Base-by-base conservation (phyloP, 2,888 invertebrate genomes). In the Platypus cylindrus region DNA sequence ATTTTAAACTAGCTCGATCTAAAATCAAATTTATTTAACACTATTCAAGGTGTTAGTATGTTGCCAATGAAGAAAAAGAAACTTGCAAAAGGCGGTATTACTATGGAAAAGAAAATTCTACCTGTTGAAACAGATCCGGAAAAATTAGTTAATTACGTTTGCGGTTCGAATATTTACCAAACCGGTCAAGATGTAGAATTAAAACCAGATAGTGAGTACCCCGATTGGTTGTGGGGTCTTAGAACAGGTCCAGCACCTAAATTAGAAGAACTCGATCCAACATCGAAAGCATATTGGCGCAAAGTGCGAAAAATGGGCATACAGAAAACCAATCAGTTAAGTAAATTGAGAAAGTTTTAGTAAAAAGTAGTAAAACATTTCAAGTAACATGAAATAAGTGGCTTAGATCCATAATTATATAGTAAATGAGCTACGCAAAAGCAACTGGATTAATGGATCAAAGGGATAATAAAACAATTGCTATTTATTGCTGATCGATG, bases 211-310 rank as follows among this genome's bases (percentile, higher is more conserved):
- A 67, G 66, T 14, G 86, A 90, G 55, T 95, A 95, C 62, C 95
- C 94, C 0, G 78, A 79, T 2, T 95, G 94, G 94, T 63, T 95
- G 39, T 94, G 91, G 93, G 64, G 53, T 2, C 53, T 94, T 9
- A 63, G 73, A 17, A 71, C 71, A 11, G 81, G 78, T 3, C 60
- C 67, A 3, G 67, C 78, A 3, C 67, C 70, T 3, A 65, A 71
- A 1, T 56, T 91, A 1, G 74, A 78, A 36, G 80, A 84, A 50
- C 54, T 91, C 38, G 86, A 89, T 57, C 83, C 83, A 3, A 66
- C 73, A 50, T 71, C 78, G 7, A 78, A 81, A 59, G 67, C 73
- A 50, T 95, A 93, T 62, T 94, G 91, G 90, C 64, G 71, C 45
- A 67, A 73, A 37, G 65, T 87, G 18, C 65, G 84, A 38, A 72